Evolutionary conservation across 2,797 vertebrate genomes (phyloP).

Genomic region (Liparis tanakae): DNA sequence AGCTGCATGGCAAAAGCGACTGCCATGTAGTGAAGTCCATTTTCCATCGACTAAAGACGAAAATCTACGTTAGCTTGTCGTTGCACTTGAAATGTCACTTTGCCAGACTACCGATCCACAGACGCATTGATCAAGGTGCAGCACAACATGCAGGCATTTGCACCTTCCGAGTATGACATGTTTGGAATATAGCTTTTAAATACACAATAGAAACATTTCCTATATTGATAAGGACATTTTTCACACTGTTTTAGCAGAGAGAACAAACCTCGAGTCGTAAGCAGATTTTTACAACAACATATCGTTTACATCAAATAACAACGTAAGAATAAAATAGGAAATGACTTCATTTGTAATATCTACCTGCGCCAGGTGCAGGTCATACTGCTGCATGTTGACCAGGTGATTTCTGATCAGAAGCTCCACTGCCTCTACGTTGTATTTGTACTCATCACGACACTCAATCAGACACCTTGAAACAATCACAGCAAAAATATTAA

Average conservation of each 20-base stretch:
- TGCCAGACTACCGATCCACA: not conserved
- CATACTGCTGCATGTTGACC: conserved; percentile 99
- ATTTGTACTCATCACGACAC: conserved; percentile 98
- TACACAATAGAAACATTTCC: too few relatives aligned
- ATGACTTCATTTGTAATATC: not conserved
- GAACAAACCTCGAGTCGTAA: not conserved
- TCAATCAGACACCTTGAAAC: conserved; percentile 94
- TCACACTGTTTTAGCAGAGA: not conserved
- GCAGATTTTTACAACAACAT: not conserved
- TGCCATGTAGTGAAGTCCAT: conserved; percentile 99
- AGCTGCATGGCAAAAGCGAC: conserved; percentile 99
- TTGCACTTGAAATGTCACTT: not conserved
- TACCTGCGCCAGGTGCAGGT: conserved; percentile 98
- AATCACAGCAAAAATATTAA: not conserved
- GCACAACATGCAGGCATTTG: not conserved
- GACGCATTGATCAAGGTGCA: not conserved
- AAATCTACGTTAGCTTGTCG: not conserved
- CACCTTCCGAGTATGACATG: not conserved
- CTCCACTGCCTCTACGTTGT: conserved; percentile 98
- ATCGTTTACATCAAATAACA: not conserved
- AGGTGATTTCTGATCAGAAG: conserved; percentile 98
- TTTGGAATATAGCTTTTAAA: too few relatives aligned
- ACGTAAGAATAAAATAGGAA: not conserved
- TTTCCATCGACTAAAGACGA: conserved; percentile 93
- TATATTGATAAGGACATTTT: not conserved